Conservation (phyloP, 2,797 vertebrate genomes). For the Tamandua tetradactyla region DNA sequence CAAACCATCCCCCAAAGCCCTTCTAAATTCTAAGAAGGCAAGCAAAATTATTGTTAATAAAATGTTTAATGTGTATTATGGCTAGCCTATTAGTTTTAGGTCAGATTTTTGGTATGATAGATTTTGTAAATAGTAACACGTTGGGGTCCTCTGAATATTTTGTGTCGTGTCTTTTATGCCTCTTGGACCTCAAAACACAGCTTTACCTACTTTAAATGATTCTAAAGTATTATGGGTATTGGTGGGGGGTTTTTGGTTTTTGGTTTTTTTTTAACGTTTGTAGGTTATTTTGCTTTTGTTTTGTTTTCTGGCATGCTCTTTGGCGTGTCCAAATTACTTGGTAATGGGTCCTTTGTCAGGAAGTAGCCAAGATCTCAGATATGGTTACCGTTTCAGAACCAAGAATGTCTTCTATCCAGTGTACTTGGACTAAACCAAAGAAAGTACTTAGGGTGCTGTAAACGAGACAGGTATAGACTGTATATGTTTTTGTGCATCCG, state of each 20-base stretch:
- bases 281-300: conserved; percentile 54
- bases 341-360: conserved; percentile 36
- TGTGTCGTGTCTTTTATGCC: conserved; percentile 50
- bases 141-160: conserved; percentile 50
- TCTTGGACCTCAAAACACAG: conserved; percentile 25
- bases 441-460: background rate
- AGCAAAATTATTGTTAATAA: conserved; percentile 83
- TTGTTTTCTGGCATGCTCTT: conserved; percentile 55
- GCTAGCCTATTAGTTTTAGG: conserved; percentile 74
- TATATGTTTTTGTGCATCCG: background rate
- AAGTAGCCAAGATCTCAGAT: conserved; percentile 15
- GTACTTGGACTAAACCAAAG: background rate
- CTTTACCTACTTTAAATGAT: conserved; percentile 59
- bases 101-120: conserved; percentile 65
- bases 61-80: conserved; percentile 82
- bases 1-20: conserved; percentile 82
- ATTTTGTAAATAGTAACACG: conserved; percentile 54
- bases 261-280: background rate
- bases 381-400: background rate
- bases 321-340: conserved; percentile 30
- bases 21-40: conserved; percentile 84
- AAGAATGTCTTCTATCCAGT: background rate
- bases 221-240: background rate
- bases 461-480: background rate
- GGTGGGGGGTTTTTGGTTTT: conserved; percentile 16